These are phyloP conservation scores for Julus scanicus DNA, from an alignment of 2,888 invertebrate genomes.

Conservation along the genomic window DNA sequence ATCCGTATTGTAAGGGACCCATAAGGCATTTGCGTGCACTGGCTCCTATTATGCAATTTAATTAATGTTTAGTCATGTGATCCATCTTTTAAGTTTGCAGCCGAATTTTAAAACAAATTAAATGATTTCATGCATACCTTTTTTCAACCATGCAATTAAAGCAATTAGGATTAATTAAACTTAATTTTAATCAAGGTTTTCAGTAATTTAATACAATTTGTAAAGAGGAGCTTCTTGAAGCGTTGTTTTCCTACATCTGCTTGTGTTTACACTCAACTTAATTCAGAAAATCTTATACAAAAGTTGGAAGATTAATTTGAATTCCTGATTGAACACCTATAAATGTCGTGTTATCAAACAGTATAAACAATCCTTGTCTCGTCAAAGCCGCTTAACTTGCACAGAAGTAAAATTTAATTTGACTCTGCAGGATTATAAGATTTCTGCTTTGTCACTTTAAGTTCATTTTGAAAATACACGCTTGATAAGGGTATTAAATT, in stretches of 20 bases:
- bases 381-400: neutral
- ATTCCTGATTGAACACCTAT: neutral
- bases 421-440: neutral
- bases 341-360: too few relatives aligned
- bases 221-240: too few relatives aligned
- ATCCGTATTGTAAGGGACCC: constrained; percentile 26
- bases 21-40: neutral
- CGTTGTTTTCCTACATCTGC: too few relatives aligned
- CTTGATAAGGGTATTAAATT: neutral
- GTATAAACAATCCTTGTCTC: neutral
- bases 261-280: too few relatives aligned
- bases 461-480: neutral
- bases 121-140: neutral
- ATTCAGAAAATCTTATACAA: too few relatives aligned
- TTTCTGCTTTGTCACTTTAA: constrained; percentile 6
- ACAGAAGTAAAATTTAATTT: neutral
- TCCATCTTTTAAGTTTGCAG: neutral
- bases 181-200: neutral
- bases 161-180: neutral
- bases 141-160: neutral
- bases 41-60: constrained; percentile 1
- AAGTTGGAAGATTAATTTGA: neutral
- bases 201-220: too few relatives aligned
- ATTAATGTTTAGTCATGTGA: constrained; percentile 10
- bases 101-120: neutral